These are phyloP conservation scores for Tortrix viridana DNA, from an alignment of 2,888 invertebrate species.

Conservation along the genomic window DNA sequence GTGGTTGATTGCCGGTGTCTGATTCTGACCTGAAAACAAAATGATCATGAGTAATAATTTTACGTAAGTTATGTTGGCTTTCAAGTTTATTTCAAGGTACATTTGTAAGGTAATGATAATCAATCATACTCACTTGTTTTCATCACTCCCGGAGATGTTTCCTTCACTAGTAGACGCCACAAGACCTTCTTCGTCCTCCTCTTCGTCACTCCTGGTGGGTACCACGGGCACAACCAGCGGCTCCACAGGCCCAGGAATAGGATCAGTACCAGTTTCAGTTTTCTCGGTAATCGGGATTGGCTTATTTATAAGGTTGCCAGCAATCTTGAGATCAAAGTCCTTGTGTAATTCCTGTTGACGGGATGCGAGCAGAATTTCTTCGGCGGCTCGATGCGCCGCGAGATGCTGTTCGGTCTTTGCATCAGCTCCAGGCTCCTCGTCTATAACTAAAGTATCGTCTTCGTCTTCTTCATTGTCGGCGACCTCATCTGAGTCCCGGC, in stretches of 20 bases:
- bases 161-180: conserved; percentile 93
- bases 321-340: conserved; percentile 82
- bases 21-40: conserved; percentile 85
- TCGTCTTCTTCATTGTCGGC: conserved; percentile 87
- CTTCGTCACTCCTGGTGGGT: conserved; percentile 80
- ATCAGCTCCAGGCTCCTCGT: conserved; percentile 82
- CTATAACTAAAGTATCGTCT: conserved; percentile 87
- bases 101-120: not conserved
- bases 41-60: conserved; percentile 24
- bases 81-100: not conserved
- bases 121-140: conserved; percentile 85
- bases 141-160: conserved; percentile 93
- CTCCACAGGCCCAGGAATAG: conserved; percentile 83
- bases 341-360: conserved; percentile 75
- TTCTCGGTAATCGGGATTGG: conserved; percentile 63
- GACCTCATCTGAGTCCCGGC: conserved; percentile 82
- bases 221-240: conserved; percentile 90
- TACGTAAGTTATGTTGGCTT: no score
- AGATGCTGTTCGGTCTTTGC: conserved; percentile 64
- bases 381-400: conserved; percentile 83
- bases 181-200: conserved; percentile 91
- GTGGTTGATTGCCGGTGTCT: conserved; percentile 81
- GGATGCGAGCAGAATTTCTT: conserved; percentile 83
- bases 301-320: conserved; percentile 84
- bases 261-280: conserved; percentile 74